phyloP scores from a whole-genome alignment of 2,797 vertebrate species.

The Tokudaia tokunoshimensis region DNA sequence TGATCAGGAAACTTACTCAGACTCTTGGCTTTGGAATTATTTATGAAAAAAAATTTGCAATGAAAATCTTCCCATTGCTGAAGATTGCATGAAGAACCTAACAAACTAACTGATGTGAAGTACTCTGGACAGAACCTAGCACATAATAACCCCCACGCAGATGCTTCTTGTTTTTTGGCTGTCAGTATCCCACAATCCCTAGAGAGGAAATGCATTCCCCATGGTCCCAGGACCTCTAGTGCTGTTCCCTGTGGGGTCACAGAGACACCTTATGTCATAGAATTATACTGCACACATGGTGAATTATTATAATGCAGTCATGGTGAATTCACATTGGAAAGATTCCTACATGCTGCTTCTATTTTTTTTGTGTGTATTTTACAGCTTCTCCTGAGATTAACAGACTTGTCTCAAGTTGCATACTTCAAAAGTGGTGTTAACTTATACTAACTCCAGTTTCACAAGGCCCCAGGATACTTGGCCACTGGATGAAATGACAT shows the following conservation, averaged over 20 bases:
- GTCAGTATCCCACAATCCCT: too few relatives aligned
- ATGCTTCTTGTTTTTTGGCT: not conserved
- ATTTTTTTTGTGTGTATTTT: not conserved
- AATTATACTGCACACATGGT: not conserved
- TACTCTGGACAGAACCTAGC: not conserved
- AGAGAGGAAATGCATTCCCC: not conserved
- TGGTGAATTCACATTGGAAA: not conserved
- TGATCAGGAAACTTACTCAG: not conserved
- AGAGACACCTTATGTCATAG: not conserved
- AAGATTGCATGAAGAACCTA: not conserved
- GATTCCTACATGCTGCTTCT: not conserved
- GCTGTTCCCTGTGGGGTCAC: not conserved
- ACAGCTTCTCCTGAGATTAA: not conserved
- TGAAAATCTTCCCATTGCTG: not conserved
- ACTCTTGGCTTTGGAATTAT: not conserved
- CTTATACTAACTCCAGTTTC: not conserved
- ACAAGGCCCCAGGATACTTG: not conserved
- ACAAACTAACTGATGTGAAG: not conserved
- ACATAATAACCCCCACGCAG: accelerated
- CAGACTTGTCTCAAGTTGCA: not conserved
- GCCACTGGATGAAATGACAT: not conserved
- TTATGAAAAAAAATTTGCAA: not conserved
- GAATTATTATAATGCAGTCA: too few relatives aligned
- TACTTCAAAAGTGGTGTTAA: slow-evolving; percentile 28
- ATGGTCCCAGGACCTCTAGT: not conserved